Evolutionary conservation across 2,797 vertebrate genomes (phyloP).

Genomic region (Enteromius unitaeniatus): DNA sequence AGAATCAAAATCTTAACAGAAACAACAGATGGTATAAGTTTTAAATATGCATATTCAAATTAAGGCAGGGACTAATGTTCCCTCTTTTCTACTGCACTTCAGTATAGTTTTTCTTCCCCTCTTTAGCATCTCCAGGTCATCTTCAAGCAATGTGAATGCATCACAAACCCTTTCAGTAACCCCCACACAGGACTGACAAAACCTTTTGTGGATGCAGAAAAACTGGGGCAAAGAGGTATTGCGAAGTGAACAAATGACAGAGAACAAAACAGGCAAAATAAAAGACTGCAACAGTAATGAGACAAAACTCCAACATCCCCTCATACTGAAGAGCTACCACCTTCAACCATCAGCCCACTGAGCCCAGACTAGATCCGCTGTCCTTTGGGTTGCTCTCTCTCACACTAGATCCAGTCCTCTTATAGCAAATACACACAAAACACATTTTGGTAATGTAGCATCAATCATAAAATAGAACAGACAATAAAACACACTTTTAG

Average conservation of each 20-base stretch:
- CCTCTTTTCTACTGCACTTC: slow-evolving; percentile 12
- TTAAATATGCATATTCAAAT: background rate
- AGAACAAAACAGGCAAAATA: slow-evolving; percentile 65
- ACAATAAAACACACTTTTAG: background rate
- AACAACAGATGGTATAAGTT: background rate
- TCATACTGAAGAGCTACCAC: slow-evolving; percentile 31
- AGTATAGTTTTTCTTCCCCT: slow-evolving; percentile 74
- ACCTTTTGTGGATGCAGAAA: slow-evolving; percentile 86
- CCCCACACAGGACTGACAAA: slow-evolving; percentile 82
- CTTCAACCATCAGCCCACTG: slow-evolving; percentile 21
- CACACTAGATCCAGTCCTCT: slow-evolving; percentile 3
- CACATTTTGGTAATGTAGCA: too few species aligned
- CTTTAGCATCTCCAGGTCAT: slow-evolving; percentile 5
- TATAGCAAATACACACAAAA: background rate
- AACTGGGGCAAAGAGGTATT: slow-evolving; percentile 84
- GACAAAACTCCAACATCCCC: slow-evolving; percentile 39
- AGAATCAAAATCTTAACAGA: background rate
- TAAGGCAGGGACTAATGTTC: slow-evolving; percentile 3
- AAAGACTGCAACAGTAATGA: slow-evolving; percentile 59
- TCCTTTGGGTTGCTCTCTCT: slow-evolving; percentile 9
- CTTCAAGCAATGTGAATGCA: slow-evolving; percentile 22
- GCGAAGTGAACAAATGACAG: slow-evolving; percentile 87
- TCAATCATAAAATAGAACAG: background rate
- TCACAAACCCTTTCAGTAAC: slow-evolving; percentile 62
- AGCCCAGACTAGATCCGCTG: slow-evolving; percentile 27